Evolutionary conservation across 2,113 vertebrate species (phyloP).

Genomic region (Silurus meridionalis): DNA sequence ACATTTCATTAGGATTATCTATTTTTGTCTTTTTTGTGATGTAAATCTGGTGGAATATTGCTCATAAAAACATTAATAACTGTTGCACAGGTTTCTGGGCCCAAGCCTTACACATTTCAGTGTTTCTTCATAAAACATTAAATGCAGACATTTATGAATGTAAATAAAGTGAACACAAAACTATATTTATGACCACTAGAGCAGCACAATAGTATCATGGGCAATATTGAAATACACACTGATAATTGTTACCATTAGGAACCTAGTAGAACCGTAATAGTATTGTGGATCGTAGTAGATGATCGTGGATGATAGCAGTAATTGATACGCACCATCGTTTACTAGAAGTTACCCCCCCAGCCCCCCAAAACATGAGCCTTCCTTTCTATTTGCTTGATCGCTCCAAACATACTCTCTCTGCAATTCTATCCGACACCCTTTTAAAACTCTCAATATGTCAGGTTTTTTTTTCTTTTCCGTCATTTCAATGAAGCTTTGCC

Average conservation of each 20-base stretch:
- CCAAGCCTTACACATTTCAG: background rate
- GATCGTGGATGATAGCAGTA: no score
- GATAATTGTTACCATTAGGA: background rate
- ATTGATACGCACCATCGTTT: background rate
- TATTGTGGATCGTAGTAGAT: background rate
- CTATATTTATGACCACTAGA: background rate
- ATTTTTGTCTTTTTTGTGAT: background rate
- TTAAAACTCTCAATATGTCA: background rate
- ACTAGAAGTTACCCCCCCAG: background rate
- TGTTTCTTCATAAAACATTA: background rate
- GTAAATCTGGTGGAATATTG: background rate
- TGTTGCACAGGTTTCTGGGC: background rate
- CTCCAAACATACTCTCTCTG: background rate
- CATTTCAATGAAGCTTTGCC: background rate
- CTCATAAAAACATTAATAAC: background rate
- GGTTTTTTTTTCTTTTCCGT: background rate
- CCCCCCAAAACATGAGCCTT: background rate
- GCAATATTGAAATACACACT: background rate
- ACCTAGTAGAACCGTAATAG: background rate
- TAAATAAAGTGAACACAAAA: background rate
- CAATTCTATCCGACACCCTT: constrained; percentile 2
- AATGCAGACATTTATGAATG: background rate
- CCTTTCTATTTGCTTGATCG: background rate
- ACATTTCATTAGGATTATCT: background rate
- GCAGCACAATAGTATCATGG: background rate